A percentile compares a stretch with the other conserved stretches of the same genome.
Conservation (phyloP, 2,888 invertebrate genomes). For the Rhingia rostrata region DNA sequence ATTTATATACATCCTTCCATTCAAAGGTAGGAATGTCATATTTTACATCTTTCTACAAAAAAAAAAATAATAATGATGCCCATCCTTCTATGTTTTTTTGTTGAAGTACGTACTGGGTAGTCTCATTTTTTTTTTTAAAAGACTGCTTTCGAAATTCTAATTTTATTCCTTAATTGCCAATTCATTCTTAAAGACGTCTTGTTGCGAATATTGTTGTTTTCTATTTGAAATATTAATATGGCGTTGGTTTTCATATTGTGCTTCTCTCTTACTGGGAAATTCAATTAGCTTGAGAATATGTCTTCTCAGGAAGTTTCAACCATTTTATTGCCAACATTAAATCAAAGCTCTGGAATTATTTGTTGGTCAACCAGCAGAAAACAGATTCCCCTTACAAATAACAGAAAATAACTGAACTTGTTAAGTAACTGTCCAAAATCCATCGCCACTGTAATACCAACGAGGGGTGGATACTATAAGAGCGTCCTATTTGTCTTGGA, state of each 20-base stretch:
- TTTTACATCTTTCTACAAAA: background rate
- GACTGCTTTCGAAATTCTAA: background rate
- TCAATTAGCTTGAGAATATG: background rate
- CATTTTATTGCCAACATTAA: background rate
- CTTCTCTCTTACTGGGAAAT: background rate
- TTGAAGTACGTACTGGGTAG: too few species aligned
- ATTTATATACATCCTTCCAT: background rate
- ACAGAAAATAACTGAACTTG: too few species aligned
- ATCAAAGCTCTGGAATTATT: background rate
- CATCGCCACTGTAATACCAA: background rate
- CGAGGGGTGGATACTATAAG: background rate
- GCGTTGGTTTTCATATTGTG: background rate
- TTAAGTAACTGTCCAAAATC: too few species aligned
- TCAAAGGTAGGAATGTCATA: background rate
- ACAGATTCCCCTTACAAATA: background rate
- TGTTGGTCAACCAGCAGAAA: background rate
- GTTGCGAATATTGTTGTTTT: background rate
- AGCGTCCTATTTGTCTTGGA: background rate
- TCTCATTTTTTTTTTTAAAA: too few species aligned
- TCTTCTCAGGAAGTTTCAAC: background rate
- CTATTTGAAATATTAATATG: background rate
- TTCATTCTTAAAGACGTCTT: background rate
- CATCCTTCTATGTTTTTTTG: too few species aligned
- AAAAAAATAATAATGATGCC: too few species aligned
- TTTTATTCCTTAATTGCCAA: background rate